These are phyloP conservation scores for Brenthis daphne DNA, from an alignment of 2,888 invertebrate genomes.

Conservation along the genomic window DNA sequence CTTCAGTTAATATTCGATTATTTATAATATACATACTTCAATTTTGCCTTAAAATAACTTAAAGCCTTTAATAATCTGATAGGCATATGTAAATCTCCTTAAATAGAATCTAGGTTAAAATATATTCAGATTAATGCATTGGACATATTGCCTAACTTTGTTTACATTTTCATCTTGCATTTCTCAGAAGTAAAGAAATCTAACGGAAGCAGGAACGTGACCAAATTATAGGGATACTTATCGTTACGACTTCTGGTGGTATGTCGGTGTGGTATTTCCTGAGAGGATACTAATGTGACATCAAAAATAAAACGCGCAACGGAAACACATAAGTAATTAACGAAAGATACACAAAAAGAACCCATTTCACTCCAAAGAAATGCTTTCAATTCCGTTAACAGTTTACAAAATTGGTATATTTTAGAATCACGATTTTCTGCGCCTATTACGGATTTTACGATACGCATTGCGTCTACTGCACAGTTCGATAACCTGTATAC, in stretches of 20 bases:
- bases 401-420: conserved; percentile 16
- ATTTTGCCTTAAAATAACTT: too few relatives aligned
- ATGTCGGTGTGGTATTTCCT: conserved; percentile 32
- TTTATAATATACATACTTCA: too few relatives aligned
- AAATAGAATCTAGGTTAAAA: too few relatives aligned
- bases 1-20: too few relatives aligned
- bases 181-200: conserved; percentile 18
- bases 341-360: conserved; percentile 10
- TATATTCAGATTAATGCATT: neutral
- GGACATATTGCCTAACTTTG: neutral
- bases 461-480: conserved; percentile 35
- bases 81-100: too few relatives aligned
- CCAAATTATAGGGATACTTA: conserved; percentile 30
- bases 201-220: conserved; percentile 33
- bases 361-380: conserved; percentile 3
- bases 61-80: too few relatives aligned
- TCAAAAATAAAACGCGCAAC: conserved; percentile 27
- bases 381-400: conserved; percentile 8
- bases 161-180: neutral
- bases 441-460: conserved; percentile 27
- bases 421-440: conserved; percentile 25
- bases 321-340: conserved; percentile 20
- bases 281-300: conserved; percentile 25
- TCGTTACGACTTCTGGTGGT: conserved; percentile 23
- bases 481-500: conserved; percentile 35